Base-by-base conservation (phyloP, 1,140 invertebrate genomes). In the Lepidurus apus region DNA sequence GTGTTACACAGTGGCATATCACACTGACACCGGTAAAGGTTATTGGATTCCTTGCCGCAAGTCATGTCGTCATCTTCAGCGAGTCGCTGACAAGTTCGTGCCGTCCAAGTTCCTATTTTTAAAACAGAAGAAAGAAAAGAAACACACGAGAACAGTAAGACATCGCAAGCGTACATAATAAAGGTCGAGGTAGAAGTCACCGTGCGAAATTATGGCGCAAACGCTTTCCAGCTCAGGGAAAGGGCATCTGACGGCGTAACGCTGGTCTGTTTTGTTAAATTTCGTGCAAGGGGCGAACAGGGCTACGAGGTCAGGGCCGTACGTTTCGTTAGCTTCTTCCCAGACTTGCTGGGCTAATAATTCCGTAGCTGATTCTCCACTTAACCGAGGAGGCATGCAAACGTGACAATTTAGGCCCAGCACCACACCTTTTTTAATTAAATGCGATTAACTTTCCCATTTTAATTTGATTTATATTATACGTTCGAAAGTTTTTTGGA, bases 31-130 rank as follows among this genome's bases (percentile, higher is more conserved):
- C 53, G 53, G 3, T 65, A 65, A 65, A 65, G 53, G 17, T 13
- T n/a, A 65, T 65, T 65, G 53, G 53, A 65, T 65, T 65, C 53
- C 53, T 65, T 65, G 53, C 53, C 53, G 13, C 53, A 65, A 65
- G 53, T 65, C 53, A 65, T 65, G 21, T 65, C 53, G 53, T 65
- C 53, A 65, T 21, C 53, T 65, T 65, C 53, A 7, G 8, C 9
- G 17, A 65, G 21, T n/a, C 8, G n/a, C 13, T 65, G 53, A 17
- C 53, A 65, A 65, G 53, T 65, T 65, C 53, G 53, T 65, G 53
- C 53, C 53, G 53, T 65, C 53, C 53, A 65, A 65, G 53, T 65
- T 17, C 53, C 53, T 65, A 17, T 7, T 17, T 7, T 17, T 7
- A n/a, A 65, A 65, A 9, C 53, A 9, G 21, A 65, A 65, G 17